Evolutionary conservation across 2,888 invertebrate species (phyloP).

Genomic region (Sturmia bella): DNA sequence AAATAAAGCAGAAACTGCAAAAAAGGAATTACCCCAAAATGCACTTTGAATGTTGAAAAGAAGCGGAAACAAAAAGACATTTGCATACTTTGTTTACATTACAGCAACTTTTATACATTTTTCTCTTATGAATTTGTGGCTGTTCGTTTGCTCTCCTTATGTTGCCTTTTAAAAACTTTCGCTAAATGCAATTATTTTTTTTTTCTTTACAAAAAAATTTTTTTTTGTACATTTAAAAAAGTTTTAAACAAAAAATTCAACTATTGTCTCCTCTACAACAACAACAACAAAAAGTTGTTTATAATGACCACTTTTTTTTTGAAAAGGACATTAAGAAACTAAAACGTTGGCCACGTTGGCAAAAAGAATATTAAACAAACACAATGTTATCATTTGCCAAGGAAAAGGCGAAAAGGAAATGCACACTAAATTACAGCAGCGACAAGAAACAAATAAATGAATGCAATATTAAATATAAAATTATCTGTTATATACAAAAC

Average conservation of each 20-base stretch:
- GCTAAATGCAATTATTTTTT: conserved; percentile 33
- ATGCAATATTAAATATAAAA: conserved; percentile 28
- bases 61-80: conserved; percentile 68
- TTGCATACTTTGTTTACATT: conserved; percentile 62
- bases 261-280: conserved; percentile 27
- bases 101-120: conserved; percentile 14
- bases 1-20: neutral
- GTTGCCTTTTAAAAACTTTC: conserved; percentile 49
- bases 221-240: neutral
- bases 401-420: conserved; percentile 44
- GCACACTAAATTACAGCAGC: conserved; percentile 28
- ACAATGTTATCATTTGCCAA: conserved; percentile 32
- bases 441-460: conserved; percentile 18
- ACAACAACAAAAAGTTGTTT: conserved; percentile 2
- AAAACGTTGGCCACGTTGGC: neutral
- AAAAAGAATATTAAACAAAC: neutral
- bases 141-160: conserved; percentile 47
- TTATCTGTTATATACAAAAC: conserved; percentile 4
- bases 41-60: conserved; percentile 66
- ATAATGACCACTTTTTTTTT: conserved; percentile 35
- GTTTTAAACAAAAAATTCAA: conserved; percentile 1
- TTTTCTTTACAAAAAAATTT: neutral
- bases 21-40: conserved; percentile 56
- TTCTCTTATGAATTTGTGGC: conserved; percentile 27
- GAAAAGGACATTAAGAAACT: conserved; percentile 48